These are phyloP conservation scores for Aethes cnicana DNA, from an alignment of 2,888 invertebrate genomes.

Conservation along the genomic window DNA sequence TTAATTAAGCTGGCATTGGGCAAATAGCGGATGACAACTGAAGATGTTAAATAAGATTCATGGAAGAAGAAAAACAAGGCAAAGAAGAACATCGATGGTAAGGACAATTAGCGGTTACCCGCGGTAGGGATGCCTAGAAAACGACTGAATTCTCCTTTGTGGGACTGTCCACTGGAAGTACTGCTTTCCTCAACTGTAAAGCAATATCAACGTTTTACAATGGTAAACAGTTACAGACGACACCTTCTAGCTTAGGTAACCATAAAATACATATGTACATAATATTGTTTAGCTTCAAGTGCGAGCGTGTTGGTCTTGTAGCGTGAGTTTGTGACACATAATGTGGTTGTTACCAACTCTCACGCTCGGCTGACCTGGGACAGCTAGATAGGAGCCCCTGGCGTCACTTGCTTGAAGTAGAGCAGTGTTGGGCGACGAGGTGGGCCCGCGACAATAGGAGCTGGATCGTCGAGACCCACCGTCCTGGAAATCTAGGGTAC, in stretches of 20 bases:
- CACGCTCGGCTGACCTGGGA: constrained; percentile 80
- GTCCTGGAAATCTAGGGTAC: constrained; percentile 78
- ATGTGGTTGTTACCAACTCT: constrained; percentile 50
- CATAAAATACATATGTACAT: constrained; percentile 40
- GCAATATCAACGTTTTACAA: constrained; percentile 54
- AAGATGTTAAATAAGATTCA: constrained; percentile 42
- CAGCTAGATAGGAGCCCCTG: constrained; percentile 84
- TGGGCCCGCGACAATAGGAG: constrained; percentile 70
- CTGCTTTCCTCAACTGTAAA: constrained; percentile 81
- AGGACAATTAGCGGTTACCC: constrained; percentile 79
- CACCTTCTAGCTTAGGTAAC: constrained; percentile 34
- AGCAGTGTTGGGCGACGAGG: constrained; percentile 76
- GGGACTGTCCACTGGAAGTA: constrained; percentile 68
- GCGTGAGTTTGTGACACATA: constrained; percentile 59
- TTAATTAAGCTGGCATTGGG: constrained; percentile 29
- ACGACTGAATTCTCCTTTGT: constrained; percentile 83
- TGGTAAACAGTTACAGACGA: constrained; percentile 23
- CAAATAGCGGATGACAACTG: constrained; percentile 36
- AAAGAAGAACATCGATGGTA: constrained; percentile 51
- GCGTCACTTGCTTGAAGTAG: constrained; percentile 80
- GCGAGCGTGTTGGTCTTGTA: constrained; percentile 59
- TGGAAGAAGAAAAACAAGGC: constrained; percentile 50
- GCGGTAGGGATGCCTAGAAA: constrained; percentile 86
- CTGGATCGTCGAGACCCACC: constrained; percentile 74
- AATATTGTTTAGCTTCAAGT: constrained; percentile 56